Percentiles rank a stretch among this genome's conserved stretches.
phyloP scores from a whole-genome alignment of 2,113 vertebrate genomes.

The Megalops atlanticus region DNA sequence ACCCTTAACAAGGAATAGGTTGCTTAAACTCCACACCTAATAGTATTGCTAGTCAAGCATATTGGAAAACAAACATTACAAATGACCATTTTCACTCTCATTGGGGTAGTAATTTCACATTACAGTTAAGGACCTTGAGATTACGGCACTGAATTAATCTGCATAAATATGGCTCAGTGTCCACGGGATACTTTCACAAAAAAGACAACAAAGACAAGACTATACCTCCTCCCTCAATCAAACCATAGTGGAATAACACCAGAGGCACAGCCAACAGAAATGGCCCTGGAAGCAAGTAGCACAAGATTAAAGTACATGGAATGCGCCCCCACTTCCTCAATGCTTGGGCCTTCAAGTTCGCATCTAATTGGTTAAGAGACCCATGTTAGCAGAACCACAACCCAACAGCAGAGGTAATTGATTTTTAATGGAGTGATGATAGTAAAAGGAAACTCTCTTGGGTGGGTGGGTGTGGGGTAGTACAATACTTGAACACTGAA shows the following conservation, averaged over 20 bases:
- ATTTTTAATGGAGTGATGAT: slow-evolving; percentile 71
- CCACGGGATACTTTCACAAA: too few relatives aligned
- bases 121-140: too few relatives aligned
- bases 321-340: slow-evolving; percentile 6
- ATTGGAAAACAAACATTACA: too few relatives aligned
- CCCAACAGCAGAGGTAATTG: slow-evolving; percentile 66
- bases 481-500: slow-evolving; percentile 58
- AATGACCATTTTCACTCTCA: too few relatives aligned
- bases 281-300: not conserved
- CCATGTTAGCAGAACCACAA: slow-evolving; percentile 62
- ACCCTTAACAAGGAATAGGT: too few relatives aligned
- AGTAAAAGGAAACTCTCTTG: slow-evolving; percentile 68
- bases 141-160: too few relatives aligned
- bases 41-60: too few relatives aligned
- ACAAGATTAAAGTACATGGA: not conserved
- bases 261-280: not conserved
- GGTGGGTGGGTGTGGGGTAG: slow-evolving; percentile 40
- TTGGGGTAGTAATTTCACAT: too few relatives aligned
- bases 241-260: not conserved
- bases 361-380: slow-evolving; percentile 66
- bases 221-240: not conserved
- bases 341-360: slow-evolving; percentile 47
- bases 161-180: too few relatives aligned
- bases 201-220: too few relatives aligned
- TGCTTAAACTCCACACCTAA: too few relatives aligned